Conservation (phyloP, 2,113 vertebrate species). For the Prietella phreatophila region DNA sequence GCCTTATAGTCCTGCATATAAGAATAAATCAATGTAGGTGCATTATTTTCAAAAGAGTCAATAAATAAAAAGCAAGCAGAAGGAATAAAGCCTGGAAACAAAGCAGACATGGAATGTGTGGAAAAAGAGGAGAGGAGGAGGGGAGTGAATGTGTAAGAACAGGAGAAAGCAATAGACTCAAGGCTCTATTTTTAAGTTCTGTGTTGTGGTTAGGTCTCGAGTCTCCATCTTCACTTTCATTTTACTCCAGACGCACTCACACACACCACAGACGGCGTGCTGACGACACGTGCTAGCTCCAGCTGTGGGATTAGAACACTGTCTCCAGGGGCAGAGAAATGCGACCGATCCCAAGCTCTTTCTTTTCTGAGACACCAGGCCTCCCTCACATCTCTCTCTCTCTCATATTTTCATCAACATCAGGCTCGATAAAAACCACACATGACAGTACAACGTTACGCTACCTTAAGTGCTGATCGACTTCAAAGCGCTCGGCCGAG, state of each 20-base stretch:
- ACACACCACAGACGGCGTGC: slow-evolving; percentile 35
- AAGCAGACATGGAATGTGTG: background rate
- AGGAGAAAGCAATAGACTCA: slow-evolving; percentile 44
- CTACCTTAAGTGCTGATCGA: background rate
- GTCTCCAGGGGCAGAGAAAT: slow-evolving; percentile 51
- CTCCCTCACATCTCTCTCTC: slow-evolving; percentile 52
- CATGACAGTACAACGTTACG: background rate
- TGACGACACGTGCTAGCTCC: slow-evolving; percentile 46
- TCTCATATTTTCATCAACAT: background rate
- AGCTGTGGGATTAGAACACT: slow-evolving; percentile 47
- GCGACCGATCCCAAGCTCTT: slow-evolving; percentile 62
- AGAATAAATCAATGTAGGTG: no score
- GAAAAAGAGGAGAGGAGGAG: slow-evolving; percentile 34
- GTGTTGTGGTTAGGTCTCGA: slow-evolving; percentile 57
- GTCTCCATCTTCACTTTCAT: slow-evolving; percentile 54
- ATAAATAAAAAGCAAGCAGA: background rate
- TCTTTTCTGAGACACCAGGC: slow-evolving; percentile 61
- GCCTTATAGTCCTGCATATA: background rate
- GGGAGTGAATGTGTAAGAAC: slow-evolving; percentile 31
- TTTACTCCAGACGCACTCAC: slow-evolving; percentile 48
- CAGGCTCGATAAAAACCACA: background rate
- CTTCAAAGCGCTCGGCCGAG: slow-evolving; percentile 2
- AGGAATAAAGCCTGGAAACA: background rate
- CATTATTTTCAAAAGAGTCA: background rate
- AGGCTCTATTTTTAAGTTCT: slow-evolving; percentile 53